phyloP scores from a whole-genome alignment of 2,797 vertebrate species.

The Anniella stebbinsi region DNA sequence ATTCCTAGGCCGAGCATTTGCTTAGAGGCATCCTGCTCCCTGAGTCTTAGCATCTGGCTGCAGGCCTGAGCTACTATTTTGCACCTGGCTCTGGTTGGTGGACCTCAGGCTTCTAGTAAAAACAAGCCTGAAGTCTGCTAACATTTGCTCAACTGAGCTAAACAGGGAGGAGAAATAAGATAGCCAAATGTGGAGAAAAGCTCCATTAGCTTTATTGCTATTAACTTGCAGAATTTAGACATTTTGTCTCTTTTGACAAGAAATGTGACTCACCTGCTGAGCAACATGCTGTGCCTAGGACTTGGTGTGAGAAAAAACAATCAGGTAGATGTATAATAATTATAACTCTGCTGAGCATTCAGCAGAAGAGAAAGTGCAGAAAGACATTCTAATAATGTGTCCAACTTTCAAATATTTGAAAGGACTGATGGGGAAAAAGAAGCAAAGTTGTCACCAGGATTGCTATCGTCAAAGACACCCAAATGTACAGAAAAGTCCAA shows the following conservation, averaged over 20 bases:
- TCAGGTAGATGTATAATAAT: neutral
- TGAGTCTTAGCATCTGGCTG: too few species aligned
- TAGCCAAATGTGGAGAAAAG: neutral
- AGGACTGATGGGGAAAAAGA: neutral
- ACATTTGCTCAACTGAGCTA: neutral
- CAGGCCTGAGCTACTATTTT: too few species aligned
- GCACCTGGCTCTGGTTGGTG: too few species aligned
- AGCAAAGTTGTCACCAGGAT: neutral
- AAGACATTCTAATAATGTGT: neutral
- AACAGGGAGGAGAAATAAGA: constrained; percentile 17
- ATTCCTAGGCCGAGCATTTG: too few species aligned
- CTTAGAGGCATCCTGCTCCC: too few species aligned
- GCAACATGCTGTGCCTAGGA: fast-evolving
- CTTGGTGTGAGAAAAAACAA: fast-evolving
- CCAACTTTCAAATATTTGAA: neutral
- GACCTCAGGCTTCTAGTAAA: too few species aligned
- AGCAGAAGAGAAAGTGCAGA: neutral
- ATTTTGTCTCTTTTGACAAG: constrained; percentile 5
- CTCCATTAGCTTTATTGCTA: constrained; percentile 10
- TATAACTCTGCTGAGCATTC: neutral
- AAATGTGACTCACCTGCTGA: neutral
- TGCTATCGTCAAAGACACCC: neutral
- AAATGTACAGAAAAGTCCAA: fast-evolving
- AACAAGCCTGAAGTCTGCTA: too few species aligned
- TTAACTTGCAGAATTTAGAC: constrained; percentile 12